These are phyloP conservation scores for Tragelaphus buxtoni DNA, from an alignment of 2,113 vertebrate genomes.

Conservation along the genomic window DNA sequence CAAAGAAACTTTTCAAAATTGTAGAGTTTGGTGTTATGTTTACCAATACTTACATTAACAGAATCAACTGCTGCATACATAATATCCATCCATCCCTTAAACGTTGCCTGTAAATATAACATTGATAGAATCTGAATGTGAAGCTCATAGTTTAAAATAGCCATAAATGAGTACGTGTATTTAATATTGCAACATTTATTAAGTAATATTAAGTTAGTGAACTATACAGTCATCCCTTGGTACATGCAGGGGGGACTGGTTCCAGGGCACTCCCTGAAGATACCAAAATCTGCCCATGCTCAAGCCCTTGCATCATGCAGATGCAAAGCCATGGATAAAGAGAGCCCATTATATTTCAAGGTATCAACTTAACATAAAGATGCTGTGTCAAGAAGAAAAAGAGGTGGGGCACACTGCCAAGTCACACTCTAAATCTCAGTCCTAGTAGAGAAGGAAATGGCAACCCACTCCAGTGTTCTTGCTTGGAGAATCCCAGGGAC, in stretches of 20 bases:
- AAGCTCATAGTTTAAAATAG: background rate
- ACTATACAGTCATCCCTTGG: background rate
- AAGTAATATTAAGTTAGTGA: conserved; percentile 8
- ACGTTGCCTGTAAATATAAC: conserved; percentile 82
- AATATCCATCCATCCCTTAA: conserved; percentile 87
- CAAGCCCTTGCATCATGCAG: background rate
- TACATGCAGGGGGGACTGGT: background rate
- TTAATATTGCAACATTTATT: background rate
- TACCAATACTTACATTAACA: conserved; percentile 78
- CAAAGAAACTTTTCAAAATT: background rate
- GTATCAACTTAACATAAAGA: background rate
- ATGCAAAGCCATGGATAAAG: background rate
- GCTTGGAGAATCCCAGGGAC: no score
- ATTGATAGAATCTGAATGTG: conserved; percentile 51
- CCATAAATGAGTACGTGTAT: background rate
- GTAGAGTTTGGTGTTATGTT: background rate
- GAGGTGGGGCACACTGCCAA: background rate
- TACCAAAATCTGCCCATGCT: background rate
- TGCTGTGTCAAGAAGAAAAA: background rate
- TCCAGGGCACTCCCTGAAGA: background rate
- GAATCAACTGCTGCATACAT: conserved; percentile 89
- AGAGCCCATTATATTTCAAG: background rate
- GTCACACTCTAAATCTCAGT: background rate
- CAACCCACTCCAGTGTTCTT: no score
- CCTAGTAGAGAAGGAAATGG: no score